phyloP scores from a whole-genome alignment of 2,888 invertebrate species.

The Latrodectus elegans region DNA sequence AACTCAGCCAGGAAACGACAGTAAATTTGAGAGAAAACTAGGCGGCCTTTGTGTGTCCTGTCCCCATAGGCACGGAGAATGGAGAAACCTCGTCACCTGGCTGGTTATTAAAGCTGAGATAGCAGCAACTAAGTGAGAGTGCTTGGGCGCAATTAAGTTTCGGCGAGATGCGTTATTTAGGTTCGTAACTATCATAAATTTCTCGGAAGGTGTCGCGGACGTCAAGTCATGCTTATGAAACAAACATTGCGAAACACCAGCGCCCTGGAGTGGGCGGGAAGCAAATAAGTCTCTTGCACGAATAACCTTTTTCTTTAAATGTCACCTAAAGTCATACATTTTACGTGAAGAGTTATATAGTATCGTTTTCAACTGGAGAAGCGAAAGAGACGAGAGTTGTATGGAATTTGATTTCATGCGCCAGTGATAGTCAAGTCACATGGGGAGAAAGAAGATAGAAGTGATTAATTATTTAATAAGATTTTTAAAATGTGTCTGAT shows the following conservation, averaged over 20 bases:
- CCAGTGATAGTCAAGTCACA: too few species aligned
- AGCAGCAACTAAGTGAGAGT: constrained; percentile 32
- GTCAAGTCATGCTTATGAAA: neutral
- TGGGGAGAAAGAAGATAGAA: too few species aligned
- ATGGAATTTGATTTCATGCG: too few species aligned
- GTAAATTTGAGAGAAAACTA: neutral
- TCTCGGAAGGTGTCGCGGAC: constrained; percentile 7
- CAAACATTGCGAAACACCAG: neutral
- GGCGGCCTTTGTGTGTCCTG: constrained; percentile 8
- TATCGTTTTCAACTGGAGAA: neutral
- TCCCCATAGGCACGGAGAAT: constrained; percentile 15
- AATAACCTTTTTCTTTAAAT: neutral
- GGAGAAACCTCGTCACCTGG: constrained; percentile 33
- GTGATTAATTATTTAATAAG: too few species aligned
- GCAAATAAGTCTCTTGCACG: neutral
- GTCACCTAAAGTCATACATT: neutral
- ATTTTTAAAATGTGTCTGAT: too few species aligned
- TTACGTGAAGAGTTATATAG: neutral
- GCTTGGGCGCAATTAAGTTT: constrained; percentile 46
- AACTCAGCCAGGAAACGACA: constrained; percentile 27
- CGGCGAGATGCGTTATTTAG: constrained; percentile 30
- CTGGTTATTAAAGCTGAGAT: constrained; percentile 40
- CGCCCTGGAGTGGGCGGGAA: neutral
- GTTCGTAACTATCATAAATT: constrained; percentile 24
- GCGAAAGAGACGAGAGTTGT: too few species aligned